Evolutionary conservation across 2,888 invertebrate genomes (phyloP).

Genomic region (Halictus ligatus): DNA sequence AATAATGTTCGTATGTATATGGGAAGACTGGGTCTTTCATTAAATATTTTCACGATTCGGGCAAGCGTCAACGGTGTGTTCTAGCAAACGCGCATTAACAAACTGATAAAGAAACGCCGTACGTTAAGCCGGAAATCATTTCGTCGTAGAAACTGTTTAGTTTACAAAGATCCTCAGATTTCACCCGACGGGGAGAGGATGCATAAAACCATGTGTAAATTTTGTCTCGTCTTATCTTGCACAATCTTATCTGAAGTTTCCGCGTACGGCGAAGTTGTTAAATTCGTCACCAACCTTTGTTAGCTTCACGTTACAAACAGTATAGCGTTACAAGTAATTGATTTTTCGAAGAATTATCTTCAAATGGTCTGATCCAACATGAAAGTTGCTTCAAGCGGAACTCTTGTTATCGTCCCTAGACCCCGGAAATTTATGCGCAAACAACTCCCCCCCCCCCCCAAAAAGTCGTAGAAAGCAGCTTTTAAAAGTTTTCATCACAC

Average conservation of each 20-base stretch:
- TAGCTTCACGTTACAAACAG: slow-evolving; percentile 16
- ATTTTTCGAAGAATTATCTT: background rate
- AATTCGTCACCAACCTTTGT: slow-evolving; percentile 12
- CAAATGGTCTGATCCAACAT: background rate
- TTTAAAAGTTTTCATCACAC: too few species aligned
- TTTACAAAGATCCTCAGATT: background rate
- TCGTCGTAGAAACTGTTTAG: background rate
- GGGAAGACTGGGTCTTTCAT: background rate
- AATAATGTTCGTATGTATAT: background rate
- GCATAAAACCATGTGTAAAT: slow-evolving; percentile 34
- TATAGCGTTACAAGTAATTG: slow-evolving; percentile 10
- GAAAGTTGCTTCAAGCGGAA: background rate
- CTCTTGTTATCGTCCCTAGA: background rate
- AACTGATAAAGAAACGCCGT: background rate
- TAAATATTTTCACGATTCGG: background rate
- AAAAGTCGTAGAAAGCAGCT: too few species aligned
- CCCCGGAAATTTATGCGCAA: background rate
- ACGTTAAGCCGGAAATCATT: background rate
- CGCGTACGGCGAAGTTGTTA: slow-evolving; percentile 14
- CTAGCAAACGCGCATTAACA: background rate
- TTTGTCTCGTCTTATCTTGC: slow-evolving; percentile 14
- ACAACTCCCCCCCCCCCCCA: background rate
- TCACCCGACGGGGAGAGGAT: slow-evolving; percentile 1
- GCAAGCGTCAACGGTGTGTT: background rate
- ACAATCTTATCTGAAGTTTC: slow-evolving; percentile 43